Conservation (phyloP, 1,140 invertebrate genomes). For the Aphaenogaster rudis region DNA sequence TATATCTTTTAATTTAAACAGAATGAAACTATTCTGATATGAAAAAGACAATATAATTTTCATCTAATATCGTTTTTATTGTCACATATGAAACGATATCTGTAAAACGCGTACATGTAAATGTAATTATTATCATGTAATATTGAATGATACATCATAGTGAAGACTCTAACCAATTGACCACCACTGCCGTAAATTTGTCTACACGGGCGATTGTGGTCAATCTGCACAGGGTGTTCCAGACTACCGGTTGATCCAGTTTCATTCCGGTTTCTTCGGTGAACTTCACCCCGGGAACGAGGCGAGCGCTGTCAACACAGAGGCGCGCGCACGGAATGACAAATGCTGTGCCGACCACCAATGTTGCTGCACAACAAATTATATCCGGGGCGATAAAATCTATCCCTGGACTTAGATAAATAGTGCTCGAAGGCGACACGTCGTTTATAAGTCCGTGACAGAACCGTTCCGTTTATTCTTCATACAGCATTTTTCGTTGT, state of each 20-base stretch:
- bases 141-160: neutral
- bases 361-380: slow-evolving; percentile 86
- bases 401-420: slow-evolving; percentile 68
- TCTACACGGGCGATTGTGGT: slow-evolving; percentile 87
- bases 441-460: slow-evolving; percentile 46
- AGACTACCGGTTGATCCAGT: slow-evolving; percentile 79
- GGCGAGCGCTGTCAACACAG: slow-evolving; percentile 86
- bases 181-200: slow-evolving; percentile 85
- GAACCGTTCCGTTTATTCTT: slow-evolving; percentile 24
- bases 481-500: neutral
- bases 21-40: neutral
- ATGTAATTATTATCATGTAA: slow-evolving; percentile 13
- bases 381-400: slow-evolving; percentile 82
- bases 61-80: neutral
- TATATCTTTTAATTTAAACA: neutral
- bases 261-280: slow-evolving; percentile 80
- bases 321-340: slow-evolving; percentile 84
- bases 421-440: slow-evolving; percentile 50
- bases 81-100: neutral
- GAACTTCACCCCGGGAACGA: slow-evolving; percentile 84
- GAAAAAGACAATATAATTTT: neutral
- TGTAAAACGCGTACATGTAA: neutral
- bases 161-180: slow-evolving; percentile 70
- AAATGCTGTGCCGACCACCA: slow-evolving; percentile 83
- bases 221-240: slow-evolving; percentile 72